phyloP scores from a whole-genome alignment of 1,140 invertebrate species.

The Drosophila burlai region DNA sequence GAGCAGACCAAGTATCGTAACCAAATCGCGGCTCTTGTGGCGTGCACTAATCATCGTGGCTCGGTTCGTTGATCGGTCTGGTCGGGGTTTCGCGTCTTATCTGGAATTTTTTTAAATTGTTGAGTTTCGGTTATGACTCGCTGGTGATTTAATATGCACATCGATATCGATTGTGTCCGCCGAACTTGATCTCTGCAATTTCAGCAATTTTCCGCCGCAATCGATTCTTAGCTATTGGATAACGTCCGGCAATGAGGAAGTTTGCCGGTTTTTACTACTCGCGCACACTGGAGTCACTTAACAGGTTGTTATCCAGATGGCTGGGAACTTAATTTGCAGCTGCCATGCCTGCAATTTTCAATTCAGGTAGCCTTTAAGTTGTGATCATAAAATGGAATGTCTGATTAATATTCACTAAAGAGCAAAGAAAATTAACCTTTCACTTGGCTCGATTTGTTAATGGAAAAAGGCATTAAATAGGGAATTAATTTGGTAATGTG shows the following conservation, averaged over 20 bases:
- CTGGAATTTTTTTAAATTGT: slow-evolving; percentile 65
- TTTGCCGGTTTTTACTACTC: slow-evolving; percentile 18
- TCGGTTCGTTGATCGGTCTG: slow-evolving; percentile 55
- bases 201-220: slow-evolving; percentile 14
- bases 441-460: slow-evolving; percentile 32
- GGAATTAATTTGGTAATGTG: slow-evolving; percentile 14
- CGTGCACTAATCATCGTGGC: slow-evolving; percentile 82
- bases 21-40: slow-evolving; percentile 79
- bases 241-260: slow-evolving; percentile 42
- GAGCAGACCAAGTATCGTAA: slow-evolving; percentile 69
- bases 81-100: slow-evolving; percentile 52
- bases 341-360: slow-evolving; percentile 8
- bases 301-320: slow-evolving; percentile 53
- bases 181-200: slow-evolving; percentile 47
- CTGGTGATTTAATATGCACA: slow-evolving; percentile 60
- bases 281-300: slow-evolving; percentile 17
- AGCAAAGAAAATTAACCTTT: slow-evolving; percentile 49
- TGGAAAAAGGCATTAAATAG: slow-evolving; percentile 31
- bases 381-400: slow-evolving; percentile 35
- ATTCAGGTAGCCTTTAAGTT: slow-evolving; percentile 33
- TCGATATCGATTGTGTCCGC: slow-evolving; percentile 43
- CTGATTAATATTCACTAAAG: slow-evolving; percentile 30
- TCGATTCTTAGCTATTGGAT: slow-evolving; percentile 49
- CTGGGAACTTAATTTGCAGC: slow-evolving; percentile 36
- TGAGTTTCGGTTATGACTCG: slow-evolving; percentile 54